A percentile compares a stretch with the other conserved stretches of the same genome.
These are phyloP conservation scores for Turdus rufiventris DNA, from an alignment of 2,113 vertebrate species.

Conservation along the genomic window DNA sequence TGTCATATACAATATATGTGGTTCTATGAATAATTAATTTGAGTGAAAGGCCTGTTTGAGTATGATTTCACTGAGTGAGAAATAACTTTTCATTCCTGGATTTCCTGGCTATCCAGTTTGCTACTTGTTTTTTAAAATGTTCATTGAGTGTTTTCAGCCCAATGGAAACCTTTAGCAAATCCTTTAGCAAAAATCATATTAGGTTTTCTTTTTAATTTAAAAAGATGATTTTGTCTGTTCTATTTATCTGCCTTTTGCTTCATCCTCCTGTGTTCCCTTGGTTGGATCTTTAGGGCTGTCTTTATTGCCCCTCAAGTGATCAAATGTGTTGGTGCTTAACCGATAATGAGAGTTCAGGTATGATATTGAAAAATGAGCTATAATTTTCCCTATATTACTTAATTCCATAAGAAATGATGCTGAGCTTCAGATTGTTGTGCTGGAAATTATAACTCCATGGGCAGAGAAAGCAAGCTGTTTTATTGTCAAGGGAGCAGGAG, in stretches of 20 bases:
- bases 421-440: background rate
- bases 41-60: conserved; percentile 56
- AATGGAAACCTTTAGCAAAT: background rate
- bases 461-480: background rate
- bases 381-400: background rate
- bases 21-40: conserved; percentile 73
- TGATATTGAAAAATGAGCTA: background rate
- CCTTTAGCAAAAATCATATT: background rate
- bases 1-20: conserved; percentile 59
- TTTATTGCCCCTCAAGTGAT: background rate
- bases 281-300: background rate
- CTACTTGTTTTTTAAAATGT: background rate
- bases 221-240: background rate
- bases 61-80: conserved; percentile 53
- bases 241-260: background rate
- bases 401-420: background rate
- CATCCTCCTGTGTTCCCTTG: background rate
- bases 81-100: background rate
- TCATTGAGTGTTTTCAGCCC: background rate
- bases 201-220: background rate
- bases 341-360: background rate
- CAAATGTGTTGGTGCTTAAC: background rate
- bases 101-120: background rate
- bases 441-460: background rate
- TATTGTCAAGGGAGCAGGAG: background rate